Evolutionary conservation across 2,888 invertebrate genomes (phyloP).

Genomic region (Caenorhabditis parvicauda): DNA sequence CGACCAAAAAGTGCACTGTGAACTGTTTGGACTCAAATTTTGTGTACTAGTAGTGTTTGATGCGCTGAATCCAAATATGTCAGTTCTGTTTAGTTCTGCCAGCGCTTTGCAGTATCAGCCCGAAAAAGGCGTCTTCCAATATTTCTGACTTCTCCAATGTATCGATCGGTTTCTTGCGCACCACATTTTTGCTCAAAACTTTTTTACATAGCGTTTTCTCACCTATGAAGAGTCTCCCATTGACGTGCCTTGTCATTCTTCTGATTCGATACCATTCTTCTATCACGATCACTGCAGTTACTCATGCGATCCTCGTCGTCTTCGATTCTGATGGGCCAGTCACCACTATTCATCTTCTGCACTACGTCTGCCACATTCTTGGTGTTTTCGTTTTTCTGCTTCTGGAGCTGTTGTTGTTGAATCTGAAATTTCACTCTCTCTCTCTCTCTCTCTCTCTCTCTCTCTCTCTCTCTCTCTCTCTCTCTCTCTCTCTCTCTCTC

Average conservation of each 20-base stretch:
- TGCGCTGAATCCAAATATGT: too few species aligned
- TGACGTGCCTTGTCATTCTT: constrained; percentile 33
- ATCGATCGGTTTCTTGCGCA: too few species aligned
- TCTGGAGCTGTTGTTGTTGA: constrained; percentile 8
- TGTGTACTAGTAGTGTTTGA: too few species aligned
- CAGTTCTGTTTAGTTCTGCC: not conserved
- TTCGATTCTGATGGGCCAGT: constrained; percentile 42
- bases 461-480: too few species aligned
- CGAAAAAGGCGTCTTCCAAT: constrained; percentile 7
- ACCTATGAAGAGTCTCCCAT: constrained; percentile 38
- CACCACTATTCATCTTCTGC: constrained; percentile 45
- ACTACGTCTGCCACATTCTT: constrained; percentile 43
- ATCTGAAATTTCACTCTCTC: too few species aligned
- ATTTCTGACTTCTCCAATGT: constrained; percentile 1
- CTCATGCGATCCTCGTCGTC: constrained; percentile 18
- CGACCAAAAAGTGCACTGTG: not conserved
- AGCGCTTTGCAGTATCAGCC: constrained; percentile 8
- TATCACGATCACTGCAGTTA: not conserved
- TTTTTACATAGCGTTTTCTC: constrained; percentile 11
- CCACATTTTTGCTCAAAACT: too few species aligned
- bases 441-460: constrained; percentile 3
- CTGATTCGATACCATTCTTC: constrained; percentile 1
- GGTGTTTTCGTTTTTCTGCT: constrained; percentile 8
- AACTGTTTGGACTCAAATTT: too few species aligned
- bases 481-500: not conserved